Percentiles rank a stretch among this genome's conserved stretches.
Evolutionary conservation across 1,140 invertebrate genomes (phyloP).

Genomic region (Lepidurus arcticus): DNA sequence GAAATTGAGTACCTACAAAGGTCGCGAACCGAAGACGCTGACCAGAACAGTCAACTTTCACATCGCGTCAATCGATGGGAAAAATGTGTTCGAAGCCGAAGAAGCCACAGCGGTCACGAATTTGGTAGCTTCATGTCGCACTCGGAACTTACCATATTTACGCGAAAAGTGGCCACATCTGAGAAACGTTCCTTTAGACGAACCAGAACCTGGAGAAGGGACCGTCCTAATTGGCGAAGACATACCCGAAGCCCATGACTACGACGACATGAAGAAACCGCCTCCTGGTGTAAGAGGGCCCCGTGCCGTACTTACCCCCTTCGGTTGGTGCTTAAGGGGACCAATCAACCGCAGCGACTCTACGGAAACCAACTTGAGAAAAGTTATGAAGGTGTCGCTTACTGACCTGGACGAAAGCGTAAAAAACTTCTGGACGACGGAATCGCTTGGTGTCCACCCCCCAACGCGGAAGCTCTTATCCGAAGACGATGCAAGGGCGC

Average conservation of each 20-base stretch:
- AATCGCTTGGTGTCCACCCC: not conserved
- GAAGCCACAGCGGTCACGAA: not conserved
- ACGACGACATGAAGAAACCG: constrained; percentile 3
- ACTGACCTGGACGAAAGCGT: not conserved
- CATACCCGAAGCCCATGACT: constrained; percentile 15
- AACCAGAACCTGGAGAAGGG: constrained; percentile 14
- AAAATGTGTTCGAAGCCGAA: not conserved
- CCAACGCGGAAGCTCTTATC: not conserved
- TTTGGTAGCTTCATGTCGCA: not conserved
- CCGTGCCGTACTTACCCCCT: constrained; percentile 14
- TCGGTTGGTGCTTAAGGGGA: constrained; percentile 24
- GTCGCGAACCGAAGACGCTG: not conserved
- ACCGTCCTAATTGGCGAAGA: constrained; percentile 24
- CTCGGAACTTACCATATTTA: not conserved
- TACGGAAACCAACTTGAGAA: not conserved
- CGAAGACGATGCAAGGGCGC: not conserved
- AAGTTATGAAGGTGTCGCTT: not conserved
- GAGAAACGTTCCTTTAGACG: not conserved
- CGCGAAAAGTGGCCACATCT: not conserved
- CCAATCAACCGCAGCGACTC: not conserved
- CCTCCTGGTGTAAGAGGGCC: constrained; percentile 16
- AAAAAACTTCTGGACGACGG: not conserved
- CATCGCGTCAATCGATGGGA: not conserved
- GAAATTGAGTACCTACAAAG: constrained; percentile 12
- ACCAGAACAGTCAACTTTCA: not conserved